phyloP scores from a whole-genome alignment of 2,797 vertebrate species.

The Muscicapa striata region DNA sequence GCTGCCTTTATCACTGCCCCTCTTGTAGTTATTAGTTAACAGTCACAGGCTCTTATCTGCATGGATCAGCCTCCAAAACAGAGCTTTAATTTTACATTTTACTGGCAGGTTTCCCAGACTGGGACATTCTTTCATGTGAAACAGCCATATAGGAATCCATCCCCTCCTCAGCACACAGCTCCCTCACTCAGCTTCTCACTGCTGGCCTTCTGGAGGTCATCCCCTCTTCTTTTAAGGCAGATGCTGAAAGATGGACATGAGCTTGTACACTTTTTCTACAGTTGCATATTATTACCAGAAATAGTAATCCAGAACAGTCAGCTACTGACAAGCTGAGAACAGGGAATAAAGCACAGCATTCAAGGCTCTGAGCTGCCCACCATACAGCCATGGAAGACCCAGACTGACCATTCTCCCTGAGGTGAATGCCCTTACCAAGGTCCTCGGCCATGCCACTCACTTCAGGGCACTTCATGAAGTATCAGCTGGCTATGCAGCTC shows the following conservation, averaged over 20 bases:
- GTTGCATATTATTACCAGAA: conserved; percentile 50
- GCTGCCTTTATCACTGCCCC: neutral
- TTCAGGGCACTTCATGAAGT: neutral
- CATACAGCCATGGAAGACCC: neutral
- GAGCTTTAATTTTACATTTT: conserved; percentile 63
- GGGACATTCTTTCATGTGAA: conserved; percentile 63
- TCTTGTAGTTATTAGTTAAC: conserved; percentile 62
- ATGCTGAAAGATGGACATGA: neutral
- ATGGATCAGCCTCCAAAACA: conserved; percentile 46
- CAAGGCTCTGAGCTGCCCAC: neutral
- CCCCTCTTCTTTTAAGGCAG: neutral
- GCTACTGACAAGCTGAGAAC: neutral
- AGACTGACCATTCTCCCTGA: neutral
- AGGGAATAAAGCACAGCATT: conserved; percentile 32
- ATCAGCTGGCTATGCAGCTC: neutral
- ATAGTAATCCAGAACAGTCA: conserved; percentile 31
- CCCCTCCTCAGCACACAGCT: conserved; percentile 3
- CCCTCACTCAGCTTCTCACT: conserved; percentile 17
- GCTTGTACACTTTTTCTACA: neutral
- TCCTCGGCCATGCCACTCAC: neutral
- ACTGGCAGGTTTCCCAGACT: conserved; percentile 54
- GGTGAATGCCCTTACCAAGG: neutral
- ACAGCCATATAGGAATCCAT: conserved; percentile 37
- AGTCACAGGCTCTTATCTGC: conserved; percentile 57
- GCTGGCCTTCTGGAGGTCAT: conserved; percentile 6